phyloP scores from a whole-genome alignment of 2,888 invertebrate genomes.

The Flabesymbios commensalis region DNA sequence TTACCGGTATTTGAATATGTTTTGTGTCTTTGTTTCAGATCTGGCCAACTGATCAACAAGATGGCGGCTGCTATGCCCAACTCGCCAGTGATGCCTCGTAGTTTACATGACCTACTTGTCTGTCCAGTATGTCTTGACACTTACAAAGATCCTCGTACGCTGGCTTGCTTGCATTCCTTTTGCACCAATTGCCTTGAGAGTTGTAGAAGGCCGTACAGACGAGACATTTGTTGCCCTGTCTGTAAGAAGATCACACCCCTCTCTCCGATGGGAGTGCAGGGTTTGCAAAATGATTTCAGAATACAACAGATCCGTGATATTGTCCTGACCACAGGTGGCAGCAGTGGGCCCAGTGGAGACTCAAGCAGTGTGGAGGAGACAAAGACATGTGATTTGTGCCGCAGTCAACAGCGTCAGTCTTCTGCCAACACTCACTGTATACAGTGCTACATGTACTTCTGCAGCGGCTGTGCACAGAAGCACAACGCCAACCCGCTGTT shows the following conservation, averaged over 20 bases:
- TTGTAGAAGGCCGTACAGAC: constrained; percentile 44
- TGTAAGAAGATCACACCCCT: constrained; percentile 57
- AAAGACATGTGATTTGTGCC: constrained; percentile 30
- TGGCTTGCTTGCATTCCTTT: constrained; percentile 57
- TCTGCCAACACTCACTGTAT: constrained; percentile 27
- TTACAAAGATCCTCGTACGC: constrained; percentile 55
- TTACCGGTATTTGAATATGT: no score
- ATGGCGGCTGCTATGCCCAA: no score
- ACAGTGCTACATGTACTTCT: constrained; percentile 36
- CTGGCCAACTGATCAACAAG: no score
- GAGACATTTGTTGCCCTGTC: constrained; percentile 55
- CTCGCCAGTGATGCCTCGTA: background rate
- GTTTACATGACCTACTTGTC: constrained; percentile 27
- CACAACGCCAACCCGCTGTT: constrained; percentile 30
- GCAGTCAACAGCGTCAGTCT: constrained; percentile 12
- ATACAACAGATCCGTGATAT: constrained; percentile 35
- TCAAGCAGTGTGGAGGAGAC: background rate
- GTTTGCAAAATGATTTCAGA: constrained; percentile 57
- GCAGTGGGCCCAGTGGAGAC: background rate
- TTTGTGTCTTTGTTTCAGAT: no score
- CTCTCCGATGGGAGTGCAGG: constrained; percentile 51
- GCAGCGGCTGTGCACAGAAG: constrained; percentile 25
- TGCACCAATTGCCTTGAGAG: constrained; percentile 53
- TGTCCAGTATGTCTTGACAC: constrained; percentile 58
- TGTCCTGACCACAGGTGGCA: constrained; percentile 1